Conservation (phyloP, 2,113 vertebrate genomes). For the Halichoeres trimaculatus region DNA sequence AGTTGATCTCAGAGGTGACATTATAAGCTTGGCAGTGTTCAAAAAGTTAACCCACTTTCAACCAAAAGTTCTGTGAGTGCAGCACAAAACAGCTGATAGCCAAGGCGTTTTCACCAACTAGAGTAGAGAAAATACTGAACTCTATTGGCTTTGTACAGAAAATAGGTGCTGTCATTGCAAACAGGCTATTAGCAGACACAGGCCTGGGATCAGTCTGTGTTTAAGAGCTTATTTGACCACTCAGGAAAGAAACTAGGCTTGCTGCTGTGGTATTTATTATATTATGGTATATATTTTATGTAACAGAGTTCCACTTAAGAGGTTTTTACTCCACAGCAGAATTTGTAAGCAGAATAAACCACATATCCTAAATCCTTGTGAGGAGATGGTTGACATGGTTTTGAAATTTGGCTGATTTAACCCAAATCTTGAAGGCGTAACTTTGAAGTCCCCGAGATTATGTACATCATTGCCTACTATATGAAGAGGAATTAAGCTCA, state of each 20-base stretch:
- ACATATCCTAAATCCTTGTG: not conserved
- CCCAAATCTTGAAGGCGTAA: not conserved
- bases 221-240: not conserved
- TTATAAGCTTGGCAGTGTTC: too few species aligned
- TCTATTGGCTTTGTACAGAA: too few species aligned
- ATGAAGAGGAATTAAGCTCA: not conserved
- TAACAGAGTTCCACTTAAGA: not conserved
- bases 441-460: not conserved
- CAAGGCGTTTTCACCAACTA: too few species aligned
- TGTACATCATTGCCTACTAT: constrained; percentile 2
- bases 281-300: not conserved
- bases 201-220: not conserved
- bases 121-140: too few species aligned
- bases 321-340: not conserved
- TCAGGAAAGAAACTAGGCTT: not conserved
- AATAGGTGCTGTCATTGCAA: too few species aligned
- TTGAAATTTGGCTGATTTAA: not conserved
- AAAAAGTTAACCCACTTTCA: too few species aligned
- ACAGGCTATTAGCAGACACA: too few species aligned
- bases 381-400: not conserved
- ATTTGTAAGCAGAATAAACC: not conserved
- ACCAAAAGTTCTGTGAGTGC: too few species aligned
- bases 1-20: too few species aligned
- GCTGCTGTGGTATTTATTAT: not conserved
- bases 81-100: too few species aligned